These are phyloP conservation scores for Penaeus vannamei DNA, from an alignment of 1,140 invertebrate genomes.

Conservation along the genomic window DNA sequence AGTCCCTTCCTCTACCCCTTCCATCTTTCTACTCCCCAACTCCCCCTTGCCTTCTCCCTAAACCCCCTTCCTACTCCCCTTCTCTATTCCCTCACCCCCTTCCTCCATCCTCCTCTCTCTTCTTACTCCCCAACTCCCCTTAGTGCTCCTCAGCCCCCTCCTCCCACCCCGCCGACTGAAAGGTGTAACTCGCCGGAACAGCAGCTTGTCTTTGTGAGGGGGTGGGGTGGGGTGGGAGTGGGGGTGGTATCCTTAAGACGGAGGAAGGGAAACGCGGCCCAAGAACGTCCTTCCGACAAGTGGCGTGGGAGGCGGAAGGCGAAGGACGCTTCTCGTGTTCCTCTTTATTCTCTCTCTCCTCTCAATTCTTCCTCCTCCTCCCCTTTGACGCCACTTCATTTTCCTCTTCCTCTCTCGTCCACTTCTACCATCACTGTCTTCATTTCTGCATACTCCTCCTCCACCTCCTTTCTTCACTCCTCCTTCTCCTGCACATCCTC, in stretches of 20 bases:
- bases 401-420: neutral
- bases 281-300: neutral
- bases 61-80: too few species aligned
- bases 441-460: neutral
- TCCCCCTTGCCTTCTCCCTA: neutral
- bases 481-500: neutral
- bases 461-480: neutral
- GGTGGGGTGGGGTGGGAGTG: neutral
- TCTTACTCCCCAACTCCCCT: too few species aligned
- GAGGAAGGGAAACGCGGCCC: neutral
- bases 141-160: too few species aligned
- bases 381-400: neutral
- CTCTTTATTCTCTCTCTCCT: neutral
- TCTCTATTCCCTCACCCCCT: neutral
- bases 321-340: neutral
- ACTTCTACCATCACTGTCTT: neutral
- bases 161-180: neutral
- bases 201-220: neutral
- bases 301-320: slow-evolving; percentile 21
- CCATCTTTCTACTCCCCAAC: neutral
- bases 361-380: neutral
- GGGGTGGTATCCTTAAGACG: neutral
- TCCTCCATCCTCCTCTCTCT: neutral
- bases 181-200: neutral
- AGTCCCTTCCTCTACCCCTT: neutral